Conservation (phyloP, 2,797 vertebrate genomes). For the Catharus ustulatus region DNA sequence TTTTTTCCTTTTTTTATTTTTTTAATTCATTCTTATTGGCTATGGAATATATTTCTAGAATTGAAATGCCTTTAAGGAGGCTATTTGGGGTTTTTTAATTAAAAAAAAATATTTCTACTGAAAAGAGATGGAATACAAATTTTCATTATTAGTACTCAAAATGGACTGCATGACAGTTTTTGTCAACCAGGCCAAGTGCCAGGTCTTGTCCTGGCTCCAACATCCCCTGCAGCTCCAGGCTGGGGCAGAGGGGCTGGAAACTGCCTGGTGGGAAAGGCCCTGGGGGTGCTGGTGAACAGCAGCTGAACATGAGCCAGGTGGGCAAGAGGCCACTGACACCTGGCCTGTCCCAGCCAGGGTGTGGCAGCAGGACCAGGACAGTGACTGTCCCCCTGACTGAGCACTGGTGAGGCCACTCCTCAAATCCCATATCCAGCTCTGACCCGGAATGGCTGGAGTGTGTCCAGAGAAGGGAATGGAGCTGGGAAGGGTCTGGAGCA, state of each 20-base stretch:
- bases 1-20: background rate
- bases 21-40: background rate
- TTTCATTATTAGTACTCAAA: background rate
- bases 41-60: background rate
- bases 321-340: background rate
- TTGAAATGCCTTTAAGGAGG: background rate
- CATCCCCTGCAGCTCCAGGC: background rate
- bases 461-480: accelerated
- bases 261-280: background rate
- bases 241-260: background rate
- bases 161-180: background rate
- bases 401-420: background rate
- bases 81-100: background rate
- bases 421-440: background rate
- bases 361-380: background rate
- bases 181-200: background rate
- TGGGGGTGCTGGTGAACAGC: background rate
- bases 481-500: background rate
- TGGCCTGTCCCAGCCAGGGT: background rate
- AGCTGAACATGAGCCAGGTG: background rate
- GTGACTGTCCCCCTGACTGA: background rate
- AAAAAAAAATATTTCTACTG: background rate
- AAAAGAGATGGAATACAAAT: background rate
- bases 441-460: accelerated
- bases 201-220: background rate